phyloP scores from a whole-genome alignment of 2,888 invertebrate species.

The Hedya salicella region DNA sequence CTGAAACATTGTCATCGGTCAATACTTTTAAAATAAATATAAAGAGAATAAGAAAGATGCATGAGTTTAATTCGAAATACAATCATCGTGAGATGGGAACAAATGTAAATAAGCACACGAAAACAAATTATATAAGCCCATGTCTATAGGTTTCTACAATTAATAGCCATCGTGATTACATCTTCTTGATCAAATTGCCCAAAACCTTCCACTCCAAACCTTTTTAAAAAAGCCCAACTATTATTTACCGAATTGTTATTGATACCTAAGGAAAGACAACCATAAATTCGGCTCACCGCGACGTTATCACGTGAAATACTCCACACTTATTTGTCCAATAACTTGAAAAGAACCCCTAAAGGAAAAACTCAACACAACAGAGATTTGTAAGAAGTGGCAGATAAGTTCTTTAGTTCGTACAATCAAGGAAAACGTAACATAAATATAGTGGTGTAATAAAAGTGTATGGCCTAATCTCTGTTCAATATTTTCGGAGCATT shows the following conservation, averaged over 20 bases:
- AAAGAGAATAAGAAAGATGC: too few relatives aligned
- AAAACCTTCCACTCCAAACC: neutral
- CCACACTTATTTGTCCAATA: constrained; percentile 44
- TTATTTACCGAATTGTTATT: constrained; percentile 30
- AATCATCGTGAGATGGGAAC: too few relatives aligned
- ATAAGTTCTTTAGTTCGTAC: constrained; percentile 45
- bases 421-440: constrained; percentile 43
- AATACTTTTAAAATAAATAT: too few relatives aligned
- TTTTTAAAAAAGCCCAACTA: constrained; percentile 13
- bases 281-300: constrained; percentile 44
- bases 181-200: neutral
- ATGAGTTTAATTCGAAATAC: too few relatives aligned
- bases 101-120: too few relatives aligned
- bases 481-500: constrained; percentile 46
- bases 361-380: constrained; percentile 42
- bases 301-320: constrained; percentile 44
- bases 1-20: too few relatives aligned
- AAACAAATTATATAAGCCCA: too few relatives aligned
- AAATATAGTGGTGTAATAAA: constrained; percentile 47
- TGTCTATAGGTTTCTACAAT: too few relatives aligned
- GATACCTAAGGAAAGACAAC: constrained; percentile 39
- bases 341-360: constrained; percentile 34
- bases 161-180: neutral
- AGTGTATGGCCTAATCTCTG: constrained; percentile 48
- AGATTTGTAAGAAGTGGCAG: constrained; percentile 44